Base-by-base conservation (phyloP, 2,888 invertebrate genomes). In the Myopa tessellatipennis region DNA sequence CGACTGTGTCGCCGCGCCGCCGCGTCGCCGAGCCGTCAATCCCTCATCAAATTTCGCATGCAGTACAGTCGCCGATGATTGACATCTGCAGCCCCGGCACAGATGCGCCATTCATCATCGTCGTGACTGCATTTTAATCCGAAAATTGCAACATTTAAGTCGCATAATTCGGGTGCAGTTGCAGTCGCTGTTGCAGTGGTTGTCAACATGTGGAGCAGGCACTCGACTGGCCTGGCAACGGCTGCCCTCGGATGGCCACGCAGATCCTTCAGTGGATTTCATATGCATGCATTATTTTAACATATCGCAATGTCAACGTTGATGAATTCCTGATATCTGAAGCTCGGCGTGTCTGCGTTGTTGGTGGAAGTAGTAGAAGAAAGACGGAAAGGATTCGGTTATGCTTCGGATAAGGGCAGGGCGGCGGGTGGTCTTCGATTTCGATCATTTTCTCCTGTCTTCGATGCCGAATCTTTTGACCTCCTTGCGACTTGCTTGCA, bases 21-120 rank as follows among this genome's bases (percentile, higher is more conserved):
- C n/a, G n/a, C n/a, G n/a, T n/a, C n/a, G 73, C 4, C 36, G 71
- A 16, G n/a, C n/a, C 40, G 40, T 18, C 26, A 12, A 36, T 70
- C 36, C 55, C 73, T 63, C 26, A 45, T 63, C 50, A 63, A 61
- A 73, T 73, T 73, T 63, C 14, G 50, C 52, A 67, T 36, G 74
- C 55, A 40, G 6, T 65, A 52, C 34, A 50, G 50, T 61, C 45
- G 61, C 26, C 26, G 58, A 16, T 52, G 67, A 67, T 67, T 74
- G 74, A 67, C 74, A 67, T 74, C 67, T 74, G 67, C 65, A 55
- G 38, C 38, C 34, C 36, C 1, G 55, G 50, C 67, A 74, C 74
- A 55, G 74, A 67, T 74, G 74, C 67, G 14, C 38, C 74, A 74
- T 74, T 67, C 26, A 74, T 74, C 74, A 74, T 67, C 52, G 74